Evolutionary conservation across 2,888 invertebrate species (phyloP).

Genomic region (Trypoxylon attenuatum): DNA sequence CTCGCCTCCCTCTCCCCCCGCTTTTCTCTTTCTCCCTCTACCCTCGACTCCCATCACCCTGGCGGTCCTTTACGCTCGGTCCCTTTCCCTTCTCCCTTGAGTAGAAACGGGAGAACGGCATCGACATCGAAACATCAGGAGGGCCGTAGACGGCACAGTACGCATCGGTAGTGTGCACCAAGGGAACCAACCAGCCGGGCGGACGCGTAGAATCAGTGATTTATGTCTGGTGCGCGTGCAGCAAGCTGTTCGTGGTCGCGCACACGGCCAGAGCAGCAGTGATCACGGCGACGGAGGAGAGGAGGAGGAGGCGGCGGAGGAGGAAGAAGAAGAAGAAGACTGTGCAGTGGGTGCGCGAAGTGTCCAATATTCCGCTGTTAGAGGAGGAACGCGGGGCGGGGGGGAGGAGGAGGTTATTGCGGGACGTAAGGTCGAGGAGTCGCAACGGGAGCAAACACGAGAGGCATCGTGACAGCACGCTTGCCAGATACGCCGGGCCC

Average conservation of each 20-base stretch:
- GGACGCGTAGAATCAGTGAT: slow-evolving; percentile 25
- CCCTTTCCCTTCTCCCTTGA: not conserved
- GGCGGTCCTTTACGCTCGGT: not conserved
- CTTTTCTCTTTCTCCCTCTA: not conserved
- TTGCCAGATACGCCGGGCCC: slow-evolving; percentile 70
- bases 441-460: slow-evolving; percentile 34
- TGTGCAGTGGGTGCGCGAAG: slow-evolving; percentile 20
- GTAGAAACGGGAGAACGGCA: not conserved
- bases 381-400: not conserved
- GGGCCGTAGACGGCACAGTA: not conserved
- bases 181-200: not conserved
- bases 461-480: slow-evolving; percentile 55
- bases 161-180: not conserved
- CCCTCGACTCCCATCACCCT: not conserved
- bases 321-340: slow-evolving; percentile 30
- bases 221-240: slow-evolving; percentile 49
- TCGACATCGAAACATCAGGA: not conserved
- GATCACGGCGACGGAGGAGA: slow-evolving; percentile 21
- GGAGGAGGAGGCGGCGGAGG: slow-evolving; percentile 20
- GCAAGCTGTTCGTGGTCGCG: slow-evolving; percentile 22
- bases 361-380: slow-evolving; percentile 42
- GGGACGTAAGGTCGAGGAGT: slow-evolving; percentile 10
- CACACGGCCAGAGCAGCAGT: slow-evolving; percentile 41
- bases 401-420: not conserved
- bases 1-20: slow-evolving; percentile 14